A percentile compares a stretch with the other conserved stretches of the same genome.
These are phyloP conservation scores for Galeopsomyia nigrocyanea DNA, from an alignment of 2,888 invertebrate species.

Conservation along the genomic window DNA sequence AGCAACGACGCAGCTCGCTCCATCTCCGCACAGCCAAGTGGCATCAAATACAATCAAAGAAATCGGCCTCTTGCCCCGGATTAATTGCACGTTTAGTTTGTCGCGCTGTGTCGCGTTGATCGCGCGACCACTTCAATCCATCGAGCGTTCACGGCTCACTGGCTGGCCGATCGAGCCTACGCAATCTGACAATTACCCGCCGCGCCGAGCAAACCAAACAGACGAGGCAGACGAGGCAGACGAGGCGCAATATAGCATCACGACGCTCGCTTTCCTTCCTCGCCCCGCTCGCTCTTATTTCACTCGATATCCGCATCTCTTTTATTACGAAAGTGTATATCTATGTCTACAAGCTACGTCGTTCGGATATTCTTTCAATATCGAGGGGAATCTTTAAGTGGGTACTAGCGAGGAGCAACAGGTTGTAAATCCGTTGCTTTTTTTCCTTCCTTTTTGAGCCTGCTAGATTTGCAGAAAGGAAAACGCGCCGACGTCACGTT, in stretches of 20 bases:
- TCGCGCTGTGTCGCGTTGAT: too few relatives aligned
- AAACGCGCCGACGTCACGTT: slow-evolving; percentile 43
- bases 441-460: slow-evolving; percentile 57
- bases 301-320: slow-evolving; percentile 61
- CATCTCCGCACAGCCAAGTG: too few relatives aligned
- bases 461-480: slow-evolving; percentile 48
- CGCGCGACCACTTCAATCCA: too few relatives aligned
- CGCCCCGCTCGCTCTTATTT: slow-evolving; percentile 21
- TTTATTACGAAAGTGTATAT: too few relatives aligned
- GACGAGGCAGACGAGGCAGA: too few relatives aligned
- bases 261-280: too few relatives aligned
- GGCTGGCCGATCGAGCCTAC: slow-evolving; percentile 58
- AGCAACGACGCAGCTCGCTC: too few relatives aligned
- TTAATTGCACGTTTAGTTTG: slow-evolving; percentile 2
- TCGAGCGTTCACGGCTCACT: slow-evolving; percentile 23
- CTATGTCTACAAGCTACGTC: slow-evolving; percentile 39
- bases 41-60: slow-evolving; percentile 40
- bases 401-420: slow-evolving; percentile 64
- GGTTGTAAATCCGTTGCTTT: slow-evolving; percentile 67
- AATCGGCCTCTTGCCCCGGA: slow-evolving; percentile 2
- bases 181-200: slow-evolving; percentile 21
- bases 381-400: slow-evolving; percentile 70
- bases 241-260: too few relatives aligned
- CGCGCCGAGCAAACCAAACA: too few relatives aligned
- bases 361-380: slow-evolving; percentile 69